Evolutionary conservation across 2,797 vertebrate species (phyloP).

Genomic region (Balearica regulorum): DNA sequence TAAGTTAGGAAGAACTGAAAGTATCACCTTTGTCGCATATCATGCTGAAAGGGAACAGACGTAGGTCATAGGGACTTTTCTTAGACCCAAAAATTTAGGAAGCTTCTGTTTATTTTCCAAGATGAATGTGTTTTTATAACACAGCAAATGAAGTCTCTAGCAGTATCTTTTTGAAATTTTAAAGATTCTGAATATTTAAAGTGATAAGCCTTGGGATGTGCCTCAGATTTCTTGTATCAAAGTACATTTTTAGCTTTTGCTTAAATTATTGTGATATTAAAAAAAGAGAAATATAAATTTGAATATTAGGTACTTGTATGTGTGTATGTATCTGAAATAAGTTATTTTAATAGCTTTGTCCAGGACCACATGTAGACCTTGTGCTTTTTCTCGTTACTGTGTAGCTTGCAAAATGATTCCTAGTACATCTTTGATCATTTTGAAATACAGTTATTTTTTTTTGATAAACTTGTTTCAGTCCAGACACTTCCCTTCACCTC

Average conservation of each 20-base stretch:
- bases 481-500: not conserved
- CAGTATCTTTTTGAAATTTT: not conserved
- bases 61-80: not conserved
- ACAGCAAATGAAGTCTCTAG: not conserved
- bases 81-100: not conserved
- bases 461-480: not conserved
- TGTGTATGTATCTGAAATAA: not conserved
- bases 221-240: not conserved
- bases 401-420: not conserved
- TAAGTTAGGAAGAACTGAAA: not conserved
- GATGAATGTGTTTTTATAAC: not conserved
- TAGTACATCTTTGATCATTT: not conserved
- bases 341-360: not conserved
- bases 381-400: not conserved
- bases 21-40: not conserved
- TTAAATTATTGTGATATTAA: not conserved
- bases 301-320: not conserved
- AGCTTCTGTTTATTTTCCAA: not conserved
- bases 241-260: not conserved
- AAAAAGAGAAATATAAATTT: not conserved
- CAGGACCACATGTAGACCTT: not conserved
- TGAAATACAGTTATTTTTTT: not conserved
- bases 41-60: not conserved
- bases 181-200: not conserved
- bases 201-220: not conserved